These are phyloP conservation scores for Lasioglossum vierecki DNA, from an alignment of 2,888 invertebrate genomes.

Conservation along the genomic window DNA sequence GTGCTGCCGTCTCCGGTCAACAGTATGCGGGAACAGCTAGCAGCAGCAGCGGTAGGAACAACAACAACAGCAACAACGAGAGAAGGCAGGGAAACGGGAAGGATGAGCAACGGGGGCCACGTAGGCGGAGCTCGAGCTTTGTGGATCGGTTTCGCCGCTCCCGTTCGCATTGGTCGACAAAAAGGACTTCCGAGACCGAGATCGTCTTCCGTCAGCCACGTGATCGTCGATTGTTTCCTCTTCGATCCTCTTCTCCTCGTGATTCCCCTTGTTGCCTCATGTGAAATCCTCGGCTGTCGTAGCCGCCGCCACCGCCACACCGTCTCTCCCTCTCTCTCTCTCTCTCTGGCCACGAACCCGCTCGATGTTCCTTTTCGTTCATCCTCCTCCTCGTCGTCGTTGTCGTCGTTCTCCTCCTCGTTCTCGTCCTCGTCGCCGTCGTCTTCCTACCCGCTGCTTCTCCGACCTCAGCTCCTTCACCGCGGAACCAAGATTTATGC, in stretches of 20 bases:
- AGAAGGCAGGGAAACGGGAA: slow-evolving; percentile 26
- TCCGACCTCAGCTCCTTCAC: slow-evolving; percentile 51
- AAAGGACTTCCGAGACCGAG: slow-evolving; percentile 56
- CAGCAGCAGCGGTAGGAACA: slow-evolving; percentile 52
- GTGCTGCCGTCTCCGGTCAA: slow-evolving; percentile 59
- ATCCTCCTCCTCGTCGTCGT: slow-evolving; percentile 18
- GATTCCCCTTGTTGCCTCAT: slow-evolving; percentile 56
- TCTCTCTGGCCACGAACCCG: neutral
- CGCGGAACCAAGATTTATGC: slow-evolving; percentile 80
- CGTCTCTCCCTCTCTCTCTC: slow-evolving; percentile 3
- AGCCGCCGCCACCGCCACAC: slow-evolving; percentile 3
- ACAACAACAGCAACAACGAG: slow-evolving; percentile 35
- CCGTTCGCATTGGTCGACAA: slow-evolving; percentile 76
- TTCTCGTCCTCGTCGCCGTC: slow-evolving; percentile 33
- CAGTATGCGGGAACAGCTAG: slow-evolving; percentile 46
- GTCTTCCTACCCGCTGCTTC: slow-evolving; percentile 45
- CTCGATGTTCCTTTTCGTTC: slow-evolving; percentile 14
- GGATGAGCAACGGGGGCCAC: slow-evolving; percentile 57
- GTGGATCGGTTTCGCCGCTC: slow-evolving; percentile 76
- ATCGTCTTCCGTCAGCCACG: slow-evolving; percentile 79
- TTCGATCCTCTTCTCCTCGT: slow-evolving; percentile 67
- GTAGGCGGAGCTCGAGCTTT: slow-evolving; percentile 81
- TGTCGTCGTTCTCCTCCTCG: slow-evolving; percentile 19
- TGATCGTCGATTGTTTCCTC: slow-evolving; percentile 79
- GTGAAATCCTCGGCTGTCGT: slow-evolving; percentile 41